Percentiles rank a stretch among this genome's conserved stretches.
These are phyloP conservation scores for Crocallis elinguaria DNA, from an alignment of 2,888 invertebrate species.

Conservation along the genomic window DNA sequence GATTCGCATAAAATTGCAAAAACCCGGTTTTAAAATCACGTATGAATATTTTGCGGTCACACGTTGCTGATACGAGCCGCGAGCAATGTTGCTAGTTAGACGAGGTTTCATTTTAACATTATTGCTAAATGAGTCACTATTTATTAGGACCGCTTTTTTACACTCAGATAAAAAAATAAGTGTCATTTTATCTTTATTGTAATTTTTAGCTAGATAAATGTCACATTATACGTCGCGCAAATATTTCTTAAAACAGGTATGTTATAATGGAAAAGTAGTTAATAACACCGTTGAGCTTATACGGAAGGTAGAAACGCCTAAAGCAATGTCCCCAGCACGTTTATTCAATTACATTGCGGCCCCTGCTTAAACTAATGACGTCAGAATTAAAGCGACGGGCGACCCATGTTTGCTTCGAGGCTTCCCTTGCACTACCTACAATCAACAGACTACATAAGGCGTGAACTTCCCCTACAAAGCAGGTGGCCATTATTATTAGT, in stretches of 20 bases:
- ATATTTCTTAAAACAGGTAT: too few relatives aligned
- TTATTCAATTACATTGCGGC: constrained; percentile 13
- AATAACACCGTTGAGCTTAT: not conserved
- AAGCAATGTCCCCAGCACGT: constrained; percentile 6
- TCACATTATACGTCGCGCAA: too few relatives aligned
- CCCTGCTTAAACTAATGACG: constrained; percentile 18
- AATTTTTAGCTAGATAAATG: too few relatives aligned
- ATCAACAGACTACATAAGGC: constrained; percentile 12
- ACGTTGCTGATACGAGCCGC: constrained; percentile 41
- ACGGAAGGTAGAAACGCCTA: not conserved
- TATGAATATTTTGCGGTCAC: constrained; percentile 54
- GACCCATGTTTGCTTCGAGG: constrained; percentile 32
- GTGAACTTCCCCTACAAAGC: constrained; percentile 65
- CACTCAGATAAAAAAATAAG: too few relatives aligned
- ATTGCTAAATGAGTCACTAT: not conserved
- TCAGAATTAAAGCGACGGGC: constrained; percentile 27
- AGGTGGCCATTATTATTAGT: constrained; percentile 79
- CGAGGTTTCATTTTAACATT: not conserved
- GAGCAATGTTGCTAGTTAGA: not conserved
- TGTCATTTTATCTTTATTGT: too few relatives aligned
- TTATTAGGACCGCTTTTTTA: too few relatives aligned
- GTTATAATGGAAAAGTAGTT: too few relatives aligned
- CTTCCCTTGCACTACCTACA: constrained; percentile 29
- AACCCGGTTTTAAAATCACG: constrained; percentile 51
- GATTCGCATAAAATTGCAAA: constrained; percentile 30